Conservation (phyloP, 2,888 invertebrate genomes). For the Muschampia plurimacula region DNA sequence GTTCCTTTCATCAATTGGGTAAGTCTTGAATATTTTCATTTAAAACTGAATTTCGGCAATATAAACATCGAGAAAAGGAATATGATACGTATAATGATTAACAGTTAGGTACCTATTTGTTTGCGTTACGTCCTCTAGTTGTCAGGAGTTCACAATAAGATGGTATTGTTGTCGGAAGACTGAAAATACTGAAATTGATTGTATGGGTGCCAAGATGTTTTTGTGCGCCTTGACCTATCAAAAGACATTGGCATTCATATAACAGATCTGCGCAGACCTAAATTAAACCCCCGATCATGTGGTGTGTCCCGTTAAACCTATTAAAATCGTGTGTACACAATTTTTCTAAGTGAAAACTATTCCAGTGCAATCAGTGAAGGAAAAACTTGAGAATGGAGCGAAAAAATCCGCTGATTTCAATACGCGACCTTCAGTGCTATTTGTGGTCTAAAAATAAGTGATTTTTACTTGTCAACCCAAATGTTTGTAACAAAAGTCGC, state of each 20-base stretch:
- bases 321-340: not conserved
- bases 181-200: constrained; percentile 40
- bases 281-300: constrained; percentile 43
- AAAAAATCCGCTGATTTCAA: not conserved
- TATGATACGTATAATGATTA: constrained; percentile 40
- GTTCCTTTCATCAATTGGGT: constrained; percentile 55
- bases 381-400: constrained; percentile 2
- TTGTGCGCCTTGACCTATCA: constrained; percentile 69
- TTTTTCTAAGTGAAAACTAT: constrained; percentile 12
- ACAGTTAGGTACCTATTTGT: constrained; percentile 18
- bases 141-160: constrained; percentile 35
- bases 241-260: constrained; percentile 60
- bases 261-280: constrained; percentile 60
- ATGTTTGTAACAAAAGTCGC: constrained; percentile 2
- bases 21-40: constrained; percentile 52
- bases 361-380: not conserved
- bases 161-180: constrained; percentile 40
- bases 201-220: constrained; percentile 54
- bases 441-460: constrained; percentile 29
- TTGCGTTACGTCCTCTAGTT: constrained; percentile 41
- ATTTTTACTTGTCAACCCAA: constrained; percentile 15
- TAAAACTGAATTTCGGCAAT: constrained; percentile 42
- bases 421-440: constrained; percentile 27
- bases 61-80: constrained; percentile 54
- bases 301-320: not conserved